Percentiles rank a stretch among this genome's conserved stretches.
Conservation (phyloP, 2,113 vertebrate species). For the Brienomyrus brachyistius region DNA sequence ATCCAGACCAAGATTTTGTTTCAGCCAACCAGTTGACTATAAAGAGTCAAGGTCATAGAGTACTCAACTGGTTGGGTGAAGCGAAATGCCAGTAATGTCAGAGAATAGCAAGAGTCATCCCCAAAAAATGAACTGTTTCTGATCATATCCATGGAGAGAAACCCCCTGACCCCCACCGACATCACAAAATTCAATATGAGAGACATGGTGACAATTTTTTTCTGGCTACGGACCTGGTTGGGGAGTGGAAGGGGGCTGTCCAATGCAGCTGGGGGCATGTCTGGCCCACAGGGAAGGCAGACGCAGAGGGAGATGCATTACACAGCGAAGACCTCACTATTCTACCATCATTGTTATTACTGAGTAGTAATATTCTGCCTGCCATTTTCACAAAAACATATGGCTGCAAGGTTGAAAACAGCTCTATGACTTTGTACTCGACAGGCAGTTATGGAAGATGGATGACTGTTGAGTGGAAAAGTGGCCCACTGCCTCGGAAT, state of each 20-base stretch:
- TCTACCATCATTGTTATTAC: background rate
- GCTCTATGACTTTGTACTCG: background rate
- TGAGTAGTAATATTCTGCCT: background rate
- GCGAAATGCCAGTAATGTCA: background rate
- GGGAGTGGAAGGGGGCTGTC: no score
- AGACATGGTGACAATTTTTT: no score
- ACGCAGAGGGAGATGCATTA: background rate
- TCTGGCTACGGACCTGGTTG: no score
- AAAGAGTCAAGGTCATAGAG: background rate
- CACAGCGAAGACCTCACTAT: background rate
- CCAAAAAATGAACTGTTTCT: background rate
- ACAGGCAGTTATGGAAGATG: background rate
- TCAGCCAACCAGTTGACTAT: background rate
- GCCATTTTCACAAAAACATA: background rate
- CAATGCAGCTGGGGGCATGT: background rate
- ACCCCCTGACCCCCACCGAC: background rate
- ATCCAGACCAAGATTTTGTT: background rate
- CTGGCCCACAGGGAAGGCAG: background rate
- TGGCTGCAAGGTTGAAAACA: background rate
- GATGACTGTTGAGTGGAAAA: background rate
- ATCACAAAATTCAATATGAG: background rate
- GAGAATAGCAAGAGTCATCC: slow-evolving; percentile 27
- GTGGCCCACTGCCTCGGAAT: background rate
- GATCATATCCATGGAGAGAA: background rate
- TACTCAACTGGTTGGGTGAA: background rate